A percentile compares a stretch with the other conserved stretches of the same genome.
These are phyloP conservation scores for Drosophila seguyi DNA, from an alignment of 1,140 invertebrate genomes.

Conservation along the genomic window DNA sequence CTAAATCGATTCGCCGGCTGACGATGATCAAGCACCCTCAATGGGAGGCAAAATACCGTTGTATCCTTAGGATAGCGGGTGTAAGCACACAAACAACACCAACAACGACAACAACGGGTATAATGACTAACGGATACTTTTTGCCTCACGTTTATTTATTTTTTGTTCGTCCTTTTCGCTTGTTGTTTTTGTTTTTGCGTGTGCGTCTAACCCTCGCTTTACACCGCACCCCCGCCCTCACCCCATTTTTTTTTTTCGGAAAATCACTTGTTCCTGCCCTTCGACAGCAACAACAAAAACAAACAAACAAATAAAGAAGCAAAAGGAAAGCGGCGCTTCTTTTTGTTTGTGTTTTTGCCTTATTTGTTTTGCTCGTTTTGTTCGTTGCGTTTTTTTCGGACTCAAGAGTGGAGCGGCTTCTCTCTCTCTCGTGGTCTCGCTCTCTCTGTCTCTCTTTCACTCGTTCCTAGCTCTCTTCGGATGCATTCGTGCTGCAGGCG, in stretches of 20 bases:
- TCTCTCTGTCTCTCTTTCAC: neutral
- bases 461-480: slow-evolving; percentile 11
- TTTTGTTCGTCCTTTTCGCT: slow-evolving; percentile 6
- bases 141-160: slow-evolving; percentile 3
- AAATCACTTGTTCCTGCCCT: slow-evolving; percentile 29
- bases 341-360: slow-evolving; percentile 67
- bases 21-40: neutral
- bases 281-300: slow-evolving; percentile 40
- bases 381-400: slow-evolving; percentile 78
- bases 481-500: slow-evolving; percentile 34
- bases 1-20: slow-evolving; percentile 3
- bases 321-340: slow-evolving; percentile 36
- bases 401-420: slow-evolving; percentile 32
- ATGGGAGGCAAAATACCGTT: neutral
- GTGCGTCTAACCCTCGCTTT: slow-evolving; percentile 18
- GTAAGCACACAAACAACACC: slow-evolving; percentile 1
- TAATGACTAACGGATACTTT: slow-evolving; percentile 76
- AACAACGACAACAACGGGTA: slow-evolving; percentile 29
- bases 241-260: neutral
- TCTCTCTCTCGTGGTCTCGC: neutral
- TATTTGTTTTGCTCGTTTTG: slow-evolving; percentile 85
- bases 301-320: slow-evolving; percentile 35
- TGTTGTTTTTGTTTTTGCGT: slow-evolving; percentile 46
- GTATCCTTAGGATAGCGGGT: neutral
- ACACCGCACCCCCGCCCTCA: neutral